Conservation (phyloP, 2,888 invertebrate species). For the Archips xylosteana region DNA sequence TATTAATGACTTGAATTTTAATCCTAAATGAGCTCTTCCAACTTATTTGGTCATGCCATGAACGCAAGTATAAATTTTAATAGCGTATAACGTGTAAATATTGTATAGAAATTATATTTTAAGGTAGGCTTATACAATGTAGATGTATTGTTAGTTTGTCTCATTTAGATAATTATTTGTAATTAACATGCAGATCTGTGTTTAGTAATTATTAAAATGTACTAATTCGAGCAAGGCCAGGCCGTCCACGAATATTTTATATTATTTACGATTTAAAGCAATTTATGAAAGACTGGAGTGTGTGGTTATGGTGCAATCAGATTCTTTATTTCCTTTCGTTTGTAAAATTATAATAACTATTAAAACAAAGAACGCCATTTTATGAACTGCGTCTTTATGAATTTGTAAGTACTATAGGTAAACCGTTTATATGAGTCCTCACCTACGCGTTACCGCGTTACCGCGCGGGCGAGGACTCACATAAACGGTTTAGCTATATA, state of each 20-base stretch:
- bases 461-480: too few species aligned
- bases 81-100: conserved; percentile 40
- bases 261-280: conserved; percentile 62
- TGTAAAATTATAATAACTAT: conserved; percentile 7
- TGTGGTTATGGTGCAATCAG: conserved; percentile 55
- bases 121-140: conserved; percentile 36
- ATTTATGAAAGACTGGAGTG: conserved; percentile 75
- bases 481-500: too few species aligned
- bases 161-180: conserved; percentile 32
- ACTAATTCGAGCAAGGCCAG: conserved; percentile 61
- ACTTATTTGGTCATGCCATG: conserved; percentile 43
- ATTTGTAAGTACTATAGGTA: conserved; percentile 22
- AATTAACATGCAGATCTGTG: conserved; percentile 59
- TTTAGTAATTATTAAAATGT: conserved; percentile 50
- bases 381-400: conserved; percentile 9
- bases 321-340: conserved; percentile 17
- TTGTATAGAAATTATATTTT: conserved; percentile 36
- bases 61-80: conserved; percentile 42
- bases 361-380: conserved; percentile 18
- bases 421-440: too few species aligned
- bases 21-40: conserved; percentile 40
- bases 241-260: conserved; percentile 75
- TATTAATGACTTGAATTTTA: conserved; percentile 17
- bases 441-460: too few species aligned
- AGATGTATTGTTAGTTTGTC: conserved; percentile 53